Evolutionary conservation across 1,140 invertebrate species (phyloP), one percentile per base, ranked within the genome.

Genomic region (Lithobius niger): DNA sequence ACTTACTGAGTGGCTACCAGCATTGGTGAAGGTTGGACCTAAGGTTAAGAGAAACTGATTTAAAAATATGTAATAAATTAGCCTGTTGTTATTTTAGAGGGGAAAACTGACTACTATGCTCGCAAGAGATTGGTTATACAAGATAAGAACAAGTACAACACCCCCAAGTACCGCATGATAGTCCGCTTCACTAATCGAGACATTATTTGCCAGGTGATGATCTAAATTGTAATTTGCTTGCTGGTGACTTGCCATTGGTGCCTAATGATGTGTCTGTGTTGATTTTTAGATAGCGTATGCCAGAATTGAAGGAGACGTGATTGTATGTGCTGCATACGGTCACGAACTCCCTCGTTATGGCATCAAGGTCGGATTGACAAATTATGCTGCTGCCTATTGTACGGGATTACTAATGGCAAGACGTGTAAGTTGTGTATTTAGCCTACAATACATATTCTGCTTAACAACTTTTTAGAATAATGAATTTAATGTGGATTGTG

Each of bases 121-220:
- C 80, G 97, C 22, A 97, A 97, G 75, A 82, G 94, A 56, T 76
- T 99, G 22, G 89, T 93, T 63, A 83, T 97, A 62, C 97, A 99
- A 73, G 95, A 97, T 69, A 99, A 99, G 76, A 99, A 99, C 74
- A 99, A 99, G 74, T 99, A 99, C 76, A 99, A 99, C 71, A 99
- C 96, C n/a, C 96, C 96, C 4, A 99, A 99, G 69, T 99, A 99
- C 69, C 84, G 97, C 62, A 74, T 99, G 71, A 94, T 99, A 74
- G 97, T 99, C 54, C 84, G 97, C 65, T 79, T 98, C 58, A 95
- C 94, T 58, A 99, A 99, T 78, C 93, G 88, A 66, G 90, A 99
- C 71, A 92, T 99, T 57, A 96, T 90, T 51, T 93, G 89, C 65
- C 96, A 99, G 77, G 84, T 86, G 31, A 10, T 10, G 31, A 10